These are phyloP conservation scores for Nemotelus pantherinus DNA, from an alignment of 2,888 invertebrate genomes.

Conservation along the genomic window DNA sequence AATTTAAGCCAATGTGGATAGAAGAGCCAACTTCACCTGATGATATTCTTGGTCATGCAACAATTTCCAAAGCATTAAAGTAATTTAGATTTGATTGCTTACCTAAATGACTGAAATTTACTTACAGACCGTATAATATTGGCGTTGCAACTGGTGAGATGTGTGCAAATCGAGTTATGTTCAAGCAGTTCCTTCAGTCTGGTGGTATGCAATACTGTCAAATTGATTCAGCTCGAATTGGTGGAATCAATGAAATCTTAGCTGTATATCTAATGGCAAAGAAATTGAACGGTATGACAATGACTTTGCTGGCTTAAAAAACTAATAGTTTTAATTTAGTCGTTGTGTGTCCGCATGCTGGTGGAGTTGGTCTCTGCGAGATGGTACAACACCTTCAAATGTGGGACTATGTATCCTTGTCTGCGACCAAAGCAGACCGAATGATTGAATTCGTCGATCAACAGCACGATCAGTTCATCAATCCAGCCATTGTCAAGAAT, in stretches of 20 bases:
- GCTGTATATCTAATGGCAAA: conserved; percentile 89
- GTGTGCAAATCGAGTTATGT: conserved; percentile 91
- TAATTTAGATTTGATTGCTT: conserved; percentile 52
- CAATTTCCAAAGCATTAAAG: conserved; percentile 77
- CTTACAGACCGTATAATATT: conserved; percentile 73
- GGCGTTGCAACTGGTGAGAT: conserved; percentile 92
- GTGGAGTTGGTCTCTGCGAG: conserved; percentile 93
- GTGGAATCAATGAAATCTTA: conserved; percentile 88
- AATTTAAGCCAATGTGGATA: conserved; percentile 84
- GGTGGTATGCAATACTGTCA: conserved; percentile 87
- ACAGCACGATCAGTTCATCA: conserved; percentile 86
- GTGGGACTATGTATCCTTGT: conserved; percentile 84
- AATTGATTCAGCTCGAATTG: conserved; percentile 88
- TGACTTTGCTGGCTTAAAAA: not conserved
- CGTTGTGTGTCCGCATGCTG: conserved; percentile 93
- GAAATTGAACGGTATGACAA: conserved; percentile 75
- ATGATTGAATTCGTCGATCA: conserved; percentile 90
- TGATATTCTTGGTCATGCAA: conserved; percentile 86
- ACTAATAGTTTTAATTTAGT: conserved; percentile 67
- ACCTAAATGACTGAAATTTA: not conserved
- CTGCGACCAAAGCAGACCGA: conserved; percentile 75
- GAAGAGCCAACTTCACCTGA: conserved; percentile 95
- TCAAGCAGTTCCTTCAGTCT: conserved; percentile 88
- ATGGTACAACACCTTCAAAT: conserved; percentile 92
- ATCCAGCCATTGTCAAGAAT: conserved; percentile 75